phyloP scores from a whole-genome alignment of 2,888 invertebrate species.

The Gymnoscelis rufifasciata region DNA sequence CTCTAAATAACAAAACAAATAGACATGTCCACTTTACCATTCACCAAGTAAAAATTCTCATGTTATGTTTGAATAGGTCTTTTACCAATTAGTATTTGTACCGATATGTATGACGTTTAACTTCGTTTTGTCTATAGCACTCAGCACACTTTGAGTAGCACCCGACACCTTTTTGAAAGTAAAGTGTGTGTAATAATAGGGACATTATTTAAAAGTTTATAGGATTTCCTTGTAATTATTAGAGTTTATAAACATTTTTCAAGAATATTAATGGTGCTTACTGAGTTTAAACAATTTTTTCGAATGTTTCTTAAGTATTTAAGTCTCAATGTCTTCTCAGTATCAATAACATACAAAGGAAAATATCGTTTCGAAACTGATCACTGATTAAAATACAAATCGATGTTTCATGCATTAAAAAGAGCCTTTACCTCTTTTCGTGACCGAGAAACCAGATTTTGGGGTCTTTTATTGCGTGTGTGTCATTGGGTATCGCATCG shows the following conservation, averaged over 20 bases:
- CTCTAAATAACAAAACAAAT: conserved; percentile 76
- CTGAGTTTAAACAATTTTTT: conserved; percentile 26
- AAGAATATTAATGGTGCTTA: conserved; percentile 36
- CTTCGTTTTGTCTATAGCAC: conserved; percentile 55
- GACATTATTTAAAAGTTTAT: too few relatives aligned
- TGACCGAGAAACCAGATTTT: conserved; percentile 45
- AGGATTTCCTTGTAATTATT: too few relatives aligned
- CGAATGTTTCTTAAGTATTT: conserved; percentile 16
- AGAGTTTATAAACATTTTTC: conserved; percentile 43
- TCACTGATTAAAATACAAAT: conserved; percentile 39
- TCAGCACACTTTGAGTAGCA: conserved; percentile 53
- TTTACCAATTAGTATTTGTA: conserved; percentile 78
- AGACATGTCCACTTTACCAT: conserved; percentile 76
- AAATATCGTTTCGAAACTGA: conserved; percentile 26
- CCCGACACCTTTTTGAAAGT: conserved; percentile 45
- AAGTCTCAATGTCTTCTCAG: conserved; percentile 21
- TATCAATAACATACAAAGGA: conserved; percentile 38
- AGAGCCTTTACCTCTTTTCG: conserved; percentile 54
- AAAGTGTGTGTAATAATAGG: conserved; percentile 51
- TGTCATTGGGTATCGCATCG: conserved; percentile 30
- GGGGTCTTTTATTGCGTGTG: conserved; percentile 32
- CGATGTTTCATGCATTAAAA: conserved; percentile 32
- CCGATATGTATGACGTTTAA: conserved; percentile 62
- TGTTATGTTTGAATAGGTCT: conserved; percentile 76
- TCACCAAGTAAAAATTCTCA: conserved; percentile 75